Percentiles rank a stretch among this genome's conserved stretches.
phyloP scores from a whole-genome alignment of 2,113 vertebrate genomes.

The Delphinus delphis region DNA sequence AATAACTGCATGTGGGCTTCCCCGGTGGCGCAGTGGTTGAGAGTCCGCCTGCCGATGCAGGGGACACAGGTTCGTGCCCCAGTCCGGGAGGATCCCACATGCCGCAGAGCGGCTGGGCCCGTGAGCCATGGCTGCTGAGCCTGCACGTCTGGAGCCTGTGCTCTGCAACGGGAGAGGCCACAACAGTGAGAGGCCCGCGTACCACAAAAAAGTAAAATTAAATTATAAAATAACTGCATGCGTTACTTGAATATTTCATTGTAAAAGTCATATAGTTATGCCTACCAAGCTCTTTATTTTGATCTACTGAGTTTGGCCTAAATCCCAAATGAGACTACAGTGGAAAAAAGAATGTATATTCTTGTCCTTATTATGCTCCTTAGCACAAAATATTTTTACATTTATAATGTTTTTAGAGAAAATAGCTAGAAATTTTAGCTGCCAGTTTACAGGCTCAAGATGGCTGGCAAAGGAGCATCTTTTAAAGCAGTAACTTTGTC shows the following conservation, averaged over 20 bases:
- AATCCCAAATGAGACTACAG: conserved; percentile 36
- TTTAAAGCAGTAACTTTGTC: conserved; percentile 2
- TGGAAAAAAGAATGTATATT: conserved; percentile 44
- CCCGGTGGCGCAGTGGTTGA: too few relatives aligned
- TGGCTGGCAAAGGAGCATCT: neutral
- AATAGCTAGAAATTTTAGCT: conserved; percentile 36
- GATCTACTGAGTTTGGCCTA: conserved; percentile 36
- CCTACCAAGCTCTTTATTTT: conserved; percentile 24
- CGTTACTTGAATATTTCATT: conserved; percentile 33
- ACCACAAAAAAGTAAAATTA: too few relatives aligned
- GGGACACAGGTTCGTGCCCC: too few relatives aligned
- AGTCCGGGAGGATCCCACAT: too few relatives aligned
- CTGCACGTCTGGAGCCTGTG: too few relatives aligned
- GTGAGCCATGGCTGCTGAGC: too few relatives aligned
- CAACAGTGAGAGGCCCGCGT: too few relatives aligned
- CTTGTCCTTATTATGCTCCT: conserved; percentile 33
- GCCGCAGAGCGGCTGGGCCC: too few relatives aligned
- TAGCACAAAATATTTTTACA: conserved; percentile 43
- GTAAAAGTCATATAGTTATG: neutral
- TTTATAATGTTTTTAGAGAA: conserved; percentile 32
- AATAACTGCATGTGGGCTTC: neutral
- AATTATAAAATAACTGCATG: neutral
- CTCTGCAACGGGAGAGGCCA: too few relatives aligned
- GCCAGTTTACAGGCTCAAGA: neutral
- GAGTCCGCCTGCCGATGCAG: too few relatives aligned